These are phyloP conservation scores for Taeniopygia guttata DNA, from an alignment of 2,797 vertebrate species.

Conservation along the genomic window DNA sequence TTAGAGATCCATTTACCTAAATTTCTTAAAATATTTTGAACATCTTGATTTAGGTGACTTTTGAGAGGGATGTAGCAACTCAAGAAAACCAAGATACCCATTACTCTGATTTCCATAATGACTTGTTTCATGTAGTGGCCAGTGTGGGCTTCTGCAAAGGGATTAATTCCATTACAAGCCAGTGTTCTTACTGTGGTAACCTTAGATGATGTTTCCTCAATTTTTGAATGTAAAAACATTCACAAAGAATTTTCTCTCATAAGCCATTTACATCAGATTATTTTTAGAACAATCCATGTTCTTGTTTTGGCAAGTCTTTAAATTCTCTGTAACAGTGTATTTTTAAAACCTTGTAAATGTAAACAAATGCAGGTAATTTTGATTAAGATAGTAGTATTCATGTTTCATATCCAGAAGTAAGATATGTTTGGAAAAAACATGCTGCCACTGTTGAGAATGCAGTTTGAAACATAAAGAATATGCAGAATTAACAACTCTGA, in stretches of 20 bases:
- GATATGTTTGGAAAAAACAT: neutral
- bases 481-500: neutral
- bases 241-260: neutral
- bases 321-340: neutral
- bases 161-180: neutral
- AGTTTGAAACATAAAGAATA: neutral
- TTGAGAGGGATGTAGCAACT: neutral
- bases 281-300: neutral
- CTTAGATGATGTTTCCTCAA: neutral
- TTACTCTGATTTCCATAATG: neutral
- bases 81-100: neutral
- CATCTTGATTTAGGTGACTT: neutral
- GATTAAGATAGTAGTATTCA: neutral
- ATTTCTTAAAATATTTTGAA: neutral
- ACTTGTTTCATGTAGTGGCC: neutral
- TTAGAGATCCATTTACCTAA: neutral
- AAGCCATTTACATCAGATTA: neutral
- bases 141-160: neutral
- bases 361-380: neutral
- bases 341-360: neutral
- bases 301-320: neutral
- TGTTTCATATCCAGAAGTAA: neutral
- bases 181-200: neutral
- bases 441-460: neutral
- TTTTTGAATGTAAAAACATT: neutral